These are phyloP conservation scores for Bergia sp. DNA, from an alignment of 92 coral and sea anemone genomes.

Conservation along the genomic window DNA sequence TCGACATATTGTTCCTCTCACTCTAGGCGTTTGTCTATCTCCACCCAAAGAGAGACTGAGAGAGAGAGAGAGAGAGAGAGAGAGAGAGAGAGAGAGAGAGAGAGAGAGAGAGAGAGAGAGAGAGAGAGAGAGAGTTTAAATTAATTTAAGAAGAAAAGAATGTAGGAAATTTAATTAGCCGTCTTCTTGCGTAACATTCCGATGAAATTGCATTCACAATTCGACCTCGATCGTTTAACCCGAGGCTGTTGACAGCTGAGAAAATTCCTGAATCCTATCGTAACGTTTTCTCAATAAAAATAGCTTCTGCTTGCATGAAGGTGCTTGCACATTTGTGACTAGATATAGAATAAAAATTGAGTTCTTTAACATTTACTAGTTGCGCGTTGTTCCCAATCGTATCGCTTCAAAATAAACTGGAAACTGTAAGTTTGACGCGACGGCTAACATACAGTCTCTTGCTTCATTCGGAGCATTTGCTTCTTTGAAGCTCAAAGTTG, in stretches of 20 bases:
- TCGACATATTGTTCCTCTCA: too few species aligned
- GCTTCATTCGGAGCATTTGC: not conserved
- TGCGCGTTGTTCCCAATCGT: not conserved
- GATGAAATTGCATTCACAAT: not conserved
- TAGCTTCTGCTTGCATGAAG: not conserved
- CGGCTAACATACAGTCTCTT: not conserved
- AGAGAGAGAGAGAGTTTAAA: not conserved
- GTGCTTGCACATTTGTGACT: not conserved
- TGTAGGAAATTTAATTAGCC: not conserved
- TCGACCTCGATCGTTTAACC: not conserved
- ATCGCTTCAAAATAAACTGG: not conserved
- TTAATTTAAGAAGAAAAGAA: not conserved
- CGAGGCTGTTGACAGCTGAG: not conserved
- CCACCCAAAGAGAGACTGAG: too few species aligned
- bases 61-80: too few species aligned
- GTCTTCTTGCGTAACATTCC: not conserved
- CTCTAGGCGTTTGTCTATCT: too few species aligned
- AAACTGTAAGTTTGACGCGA: not conserved
- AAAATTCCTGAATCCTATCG: not conserved
- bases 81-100: too few species aligned
- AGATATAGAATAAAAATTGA: not conserved
- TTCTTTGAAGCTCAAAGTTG: too few species aligned
- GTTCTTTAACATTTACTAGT: too few species aligned
- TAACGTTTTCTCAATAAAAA: not conserved
- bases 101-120: not conserved